These are phyloP conservation scores for Leucozona laternaria DNA, from an alignment of 2,888 invertebrate genomes.

Conservation along the genomic window DNA sequence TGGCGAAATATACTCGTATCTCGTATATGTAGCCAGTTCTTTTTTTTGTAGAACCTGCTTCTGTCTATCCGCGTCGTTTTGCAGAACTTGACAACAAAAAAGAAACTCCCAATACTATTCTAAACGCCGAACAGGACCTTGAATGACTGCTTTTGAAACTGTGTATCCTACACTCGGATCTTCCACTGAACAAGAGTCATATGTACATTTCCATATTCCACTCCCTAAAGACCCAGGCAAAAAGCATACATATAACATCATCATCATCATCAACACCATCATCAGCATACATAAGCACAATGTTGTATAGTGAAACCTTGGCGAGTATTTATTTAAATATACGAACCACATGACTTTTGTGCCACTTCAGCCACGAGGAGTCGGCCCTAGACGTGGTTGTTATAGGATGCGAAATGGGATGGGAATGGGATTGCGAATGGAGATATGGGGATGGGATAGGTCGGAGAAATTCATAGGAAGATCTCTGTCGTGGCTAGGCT, in stretches of 20 bases:
- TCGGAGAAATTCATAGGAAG: not conserved
- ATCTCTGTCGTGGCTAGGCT: constrained; percentile 28
- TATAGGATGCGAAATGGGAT: not conserved
- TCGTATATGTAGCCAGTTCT: not conserved
- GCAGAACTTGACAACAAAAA: not conserved
- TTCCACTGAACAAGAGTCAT: constrained; percentile 17
- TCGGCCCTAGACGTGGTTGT: constrained; percentile 25
- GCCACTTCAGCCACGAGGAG: constrained; percentile 7
- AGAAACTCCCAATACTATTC: not conserved
- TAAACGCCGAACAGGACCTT: constrained; percentile 25
- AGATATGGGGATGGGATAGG: constrained; percentile 4
- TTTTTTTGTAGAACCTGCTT: not conserved
- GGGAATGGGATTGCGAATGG: not conserved
- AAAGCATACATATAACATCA: constrained; percentile 1
- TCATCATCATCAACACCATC: constrained; percentile 13
- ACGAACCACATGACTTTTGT: constrained; percentile 63
- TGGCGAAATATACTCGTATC: not conserved
- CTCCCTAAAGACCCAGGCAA: constrained; percentile 23
- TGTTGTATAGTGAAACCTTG: constrained; percentile 40
- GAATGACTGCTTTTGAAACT: constrained; percentile 26
- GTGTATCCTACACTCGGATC: constrained; percentile 3
- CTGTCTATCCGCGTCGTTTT: constrained; percentile 17
- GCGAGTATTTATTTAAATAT: constrained; percentile 71
- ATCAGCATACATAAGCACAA: not conserved
- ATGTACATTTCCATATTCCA: constrained; percentile 15